Evolutionary conservation across 2,888 invertebrate genomes (phyloP), one percentile per base, ranked within the genome.

Genomic region (Oxycera nigricornis): DNA sequence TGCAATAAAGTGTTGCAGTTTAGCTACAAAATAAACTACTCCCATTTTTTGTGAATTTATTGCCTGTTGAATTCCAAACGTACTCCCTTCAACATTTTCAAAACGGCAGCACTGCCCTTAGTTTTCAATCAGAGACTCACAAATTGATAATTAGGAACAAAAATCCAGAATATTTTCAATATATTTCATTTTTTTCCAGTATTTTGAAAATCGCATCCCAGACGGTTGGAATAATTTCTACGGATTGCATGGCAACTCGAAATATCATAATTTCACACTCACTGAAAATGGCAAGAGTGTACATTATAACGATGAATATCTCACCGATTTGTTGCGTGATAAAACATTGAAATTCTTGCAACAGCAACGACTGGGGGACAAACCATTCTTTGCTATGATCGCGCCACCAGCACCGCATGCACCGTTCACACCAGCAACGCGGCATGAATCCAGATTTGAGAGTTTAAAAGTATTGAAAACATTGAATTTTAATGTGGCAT

Each of bases 231-330:
- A 91, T 75, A 89, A 91, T 81, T 97, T 97, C 93, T 88, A 91
- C 81, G 97, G 94, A 0, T 87, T 97, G 46, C 90, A 94, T 76
- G 96, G 96, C 31, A 97, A 97, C 85, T 96, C 96, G 0, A 90
- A 88, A n/a, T 97, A 97, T 85, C 97, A 96, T 83, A 91, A 96
- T 86, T 97, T 95, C 82, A 90, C 91, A 0, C 84, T 97, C 59
- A 94, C 94, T 0, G 89, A 94, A 78, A 94, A 97, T 83, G 94
- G 94, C 0, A 89, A 89, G 0, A 87, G 88, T 9, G 89, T 89
- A 35, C 90, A 90, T 80, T 90, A 90, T 14, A 83, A 88, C 22
- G 86, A 90, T 20, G 89, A 91, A 75, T 97, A 97, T 83, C 88
- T 97, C 20, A 96, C 97, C 1, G 94, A 96, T 86, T 87, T 94